Base-by-base conservation (phyloP, 2,888 invertebrate genomes). In the Sminthurides aquaticus region DNA sequence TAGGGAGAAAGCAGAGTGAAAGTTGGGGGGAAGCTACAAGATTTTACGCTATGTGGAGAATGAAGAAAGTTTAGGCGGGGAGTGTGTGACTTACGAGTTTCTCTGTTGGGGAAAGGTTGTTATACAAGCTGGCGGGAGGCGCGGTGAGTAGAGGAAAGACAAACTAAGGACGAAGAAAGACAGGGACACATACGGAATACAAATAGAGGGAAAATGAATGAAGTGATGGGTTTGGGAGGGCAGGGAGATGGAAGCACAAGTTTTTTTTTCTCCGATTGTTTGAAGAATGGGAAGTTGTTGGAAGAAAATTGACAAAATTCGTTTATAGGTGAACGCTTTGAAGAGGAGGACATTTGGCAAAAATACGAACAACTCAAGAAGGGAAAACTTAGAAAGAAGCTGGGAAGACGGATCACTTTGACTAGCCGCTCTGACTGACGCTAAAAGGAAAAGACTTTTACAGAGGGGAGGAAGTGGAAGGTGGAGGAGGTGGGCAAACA, bases 101-200 rank as follows among this genome's bases (percentile, higher is more conserved):
- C 5, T 15, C 11, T 22, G 52, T 52, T 22, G 52, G 20, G 52
- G 52, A 52, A n/a, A n/a, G n/a, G 52, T 52, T 52, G 18, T 8
- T 34, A 34, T 15, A 34, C 43, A 34, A 15, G 43, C 43, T 15
- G 52, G 52, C 20, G 52, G 22, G 20, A 20, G 22, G 52, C 8
- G 52, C 52, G 5, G 52, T 5, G 22, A 52, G 22, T 43, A 8
- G 43, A 43, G 43, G 8, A 8, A 43, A 43, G 43, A 43, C 52
- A 52, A 52, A 52, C 52, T 52, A 52, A 15, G 22, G 52, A 52
- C 52, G 15, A 22, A 52, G 52, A 52, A 52, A 8, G 8, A 52
- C 52, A 52, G 22, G 8, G 52, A 52, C 52, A 22, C 52, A 52
- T 52, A 52, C 22, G 52, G 52, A 52, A 52, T 52, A 52, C 52